Evolutionary conservation across 2,888 invertebrate genomes (phyloP), one percentile per base, ranked within the genome.

Genomic region (Polietes domitor): DNA sequence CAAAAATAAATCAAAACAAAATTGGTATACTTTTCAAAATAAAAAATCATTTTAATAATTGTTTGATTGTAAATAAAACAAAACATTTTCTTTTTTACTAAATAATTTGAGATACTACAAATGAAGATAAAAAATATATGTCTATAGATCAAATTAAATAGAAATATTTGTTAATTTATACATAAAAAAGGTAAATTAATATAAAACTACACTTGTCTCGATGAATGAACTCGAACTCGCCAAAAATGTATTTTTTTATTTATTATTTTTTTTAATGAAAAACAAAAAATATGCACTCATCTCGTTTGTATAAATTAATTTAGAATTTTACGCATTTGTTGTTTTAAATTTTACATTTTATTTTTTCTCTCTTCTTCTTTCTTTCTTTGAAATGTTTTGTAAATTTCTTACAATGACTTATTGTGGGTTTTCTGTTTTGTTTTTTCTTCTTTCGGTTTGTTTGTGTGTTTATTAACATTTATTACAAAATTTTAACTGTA

Each of bases 321-420:
- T 74, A 43, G 43, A 75, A 17, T 53, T 63, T 47, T 37, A 37
- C 37, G 37, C 37, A 37, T 37, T 37, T 3, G 4, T 50, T 74
- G 76, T 77, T 77, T 58, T 15, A 65, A 26, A 24, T 77, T 58
- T 82, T 68, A 58, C 17, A 47, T 71, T 71, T 63, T 72, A 24
- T 58, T 58, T 58, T 26, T 47, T 37, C 72, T 72, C 37, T 73
- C 7, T 74, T 74, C 7, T 71, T 24, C 32, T 65, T 73, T 68
- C n/a, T n/a, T 50, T 73, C 50, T 72, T 28, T 68, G 76, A 77
- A 79, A 82, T 79, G 32, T 50, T 6, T 71, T 82, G 78, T 65
- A 37, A 72, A 78, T 72, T 75, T 78, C 74, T 78, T 82, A 83
- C 79, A 83, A 79, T 83, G 82, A 83, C 82, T 83, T 76, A 75